A percentile compares a stretch with the other conserved stretches of the same genome.
Conservation (phyloP, 1,140 invertebrate species). For the Carposina sasakii region DNA sequence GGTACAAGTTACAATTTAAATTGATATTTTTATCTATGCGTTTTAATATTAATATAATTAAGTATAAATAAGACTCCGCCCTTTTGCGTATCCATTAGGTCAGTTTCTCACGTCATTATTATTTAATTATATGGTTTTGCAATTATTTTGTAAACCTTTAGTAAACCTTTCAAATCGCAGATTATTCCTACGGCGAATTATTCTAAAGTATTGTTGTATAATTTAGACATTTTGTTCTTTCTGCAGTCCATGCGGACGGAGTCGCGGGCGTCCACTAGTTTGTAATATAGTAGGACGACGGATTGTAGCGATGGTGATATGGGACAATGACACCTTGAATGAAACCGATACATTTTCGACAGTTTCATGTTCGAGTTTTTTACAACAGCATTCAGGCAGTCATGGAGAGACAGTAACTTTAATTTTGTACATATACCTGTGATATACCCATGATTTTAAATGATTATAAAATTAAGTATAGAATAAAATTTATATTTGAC, state of each 20-base stretch:
- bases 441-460: background rate
- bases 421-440: background rate
- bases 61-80: background rate
- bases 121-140: no score
- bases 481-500: background rate
- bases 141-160: no score
- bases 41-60: background rate
- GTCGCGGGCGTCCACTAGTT: no score
- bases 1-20: conserved; percentile 29
- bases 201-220: no score
- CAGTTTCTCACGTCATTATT: background rate
- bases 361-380: background rate
- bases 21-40: background rate
- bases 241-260: no score
- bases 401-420: background rate
- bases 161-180: background rate
- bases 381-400: background rate
- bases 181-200: no score
- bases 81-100: background rate
- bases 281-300: no score
- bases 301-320: background rate
- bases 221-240: no score
- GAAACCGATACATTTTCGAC: no score
- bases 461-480: background rate
- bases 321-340: background rate